Evolutionary conservation across 2,113 vertebrate species (phyloP).

Genomic region (Phyllopteryx taeniolatus): DNA sequence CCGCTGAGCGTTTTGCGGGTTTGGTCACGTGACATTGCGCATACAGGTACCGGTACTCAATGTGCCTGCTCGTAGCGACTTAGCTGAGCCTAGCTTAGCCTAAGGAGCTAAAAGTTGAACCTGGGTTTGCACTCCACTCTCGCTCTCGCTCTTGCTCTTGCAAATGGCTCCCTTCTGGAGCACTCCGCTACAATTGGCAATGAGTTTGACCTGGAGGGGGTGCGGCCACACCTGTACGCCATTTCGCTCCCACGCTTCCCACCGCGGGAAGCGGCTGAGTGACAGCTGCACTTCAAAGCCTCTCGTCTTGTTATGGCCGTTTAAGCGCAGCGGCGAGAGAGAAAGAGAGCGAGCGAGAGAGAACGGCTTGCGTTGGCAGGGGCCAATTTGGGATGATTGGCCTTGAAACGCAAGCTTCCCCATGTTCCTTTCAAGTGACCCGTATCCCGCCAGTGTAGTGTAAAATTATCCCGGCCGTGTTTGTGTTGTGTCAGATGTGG

Average conservation of each 20-base stretch:
- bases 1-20: too few relatives aligned
- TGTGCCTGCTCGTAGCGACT: not conserved
- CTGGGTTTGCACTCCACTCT: not conserved
- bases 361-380: conserved; percentile 49
- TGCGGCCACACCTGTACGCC: conserved; percentile 72
- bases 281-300: conserved; percentile 78
- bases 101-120: not conserved
- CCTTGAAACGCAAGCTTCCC: conserved; percentile 76
- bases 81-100: not conserved
- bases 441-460: conserved; percentile 71
- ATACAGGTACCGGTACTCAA: too few relatives aligned
- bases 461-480: conserved; percentile 75
- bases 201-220: conserved; percentile 62
- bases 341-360: not conserved
- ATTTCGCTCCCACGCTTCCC: conserved; percentile 65
- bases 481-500: conserved; percentile 79
- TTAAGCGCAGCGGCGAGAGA: not conserved
- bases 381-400: conserved; percentile 75
- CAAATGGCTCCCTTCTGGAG: conserved; percentile 5
- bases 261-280: conserved; percentile 57
- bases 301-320: conserved; percentile 59
- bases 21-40: too few relatives aligned
- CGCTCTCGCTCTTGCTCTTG: conserved; percentile 21
- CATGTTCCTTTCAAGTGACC: conserved; percentile 78
- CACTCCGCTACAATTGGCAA: conserved; percentile 15